A percentile compares a stretch with the other conserved stretches of the same genome.
Evolutionary conservation across 2,888 invertebrate species (phyloP).

Genomic region (Lochmaea capreae): DNA sequence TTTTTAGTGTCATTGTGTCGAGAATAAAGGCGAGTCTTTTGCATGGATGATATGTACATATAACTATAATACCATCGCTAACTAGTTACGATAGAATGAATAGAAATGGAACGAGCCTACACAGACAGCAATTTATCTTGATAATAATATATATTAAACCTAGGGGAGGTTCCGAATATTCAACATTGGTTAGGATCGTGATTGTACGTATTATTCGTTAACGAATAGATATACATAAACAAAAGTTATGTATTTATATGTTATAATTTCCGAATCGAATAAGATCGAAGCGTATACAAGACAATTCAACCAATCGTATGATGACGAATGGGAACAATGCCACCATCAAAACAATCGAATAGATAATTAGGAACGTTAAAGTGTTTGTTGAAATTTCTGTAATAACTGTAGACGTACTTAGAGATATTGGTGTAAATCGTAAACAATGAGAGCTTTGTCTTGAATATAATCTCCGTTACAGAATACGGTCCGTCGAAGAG

Average conservation of each 20-base stretch:
- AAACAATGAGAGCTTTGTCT: slow-evolving; percentile 62
- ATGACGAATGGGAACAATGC: slow-evolving; percentile 27
- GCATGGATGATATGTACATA: too few relatives aligned
- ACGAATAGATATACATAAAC: background rate
- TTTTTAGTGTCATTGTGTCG: too few relatives aligned
- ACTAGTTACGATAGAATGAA: too few relatives aligned
- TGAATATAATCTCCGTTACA: slow-evolving; percentile 41
- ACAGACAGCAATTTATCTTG: too few relatives aligned
- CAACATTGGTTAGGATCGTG: too few relatives aligned
- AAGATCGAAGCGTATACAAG: background rate
- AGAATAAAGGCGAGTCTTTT: too few relatives aligned
- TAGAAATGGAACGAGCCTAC: too few relatives aligned
- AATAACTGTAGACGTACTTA: slow-evolving; percentile 53
- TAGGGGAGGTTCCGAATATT: too few relatives aligned
- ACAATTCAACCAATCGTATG: slow-evolving; percentile 15
- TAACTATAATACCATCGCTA: too few relatives aligned
- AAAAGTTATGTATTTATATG: background rate
- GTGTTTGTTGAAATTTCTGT: slow-evolving; percentile 48
- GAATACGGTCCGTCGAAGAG: slow-evolving; percentile 39
- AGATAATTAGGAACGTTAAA: slow-evolving; percentile 42
- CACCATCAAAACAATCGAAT: slow-evolving; percentile 34
- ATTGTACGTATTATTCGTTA: too few relatives aligned
- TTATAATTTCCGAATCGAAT: background rate
- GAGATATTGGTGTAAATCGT: slow-evolving; percentile 54
- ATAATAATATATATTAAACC: too few relatives aligned